Evolutionary conservation across 2,797 vertebrate genomes (phyloP), one percentile per base, ranked within the genome.

Genomic region (Amniataba percoides): DNA sequence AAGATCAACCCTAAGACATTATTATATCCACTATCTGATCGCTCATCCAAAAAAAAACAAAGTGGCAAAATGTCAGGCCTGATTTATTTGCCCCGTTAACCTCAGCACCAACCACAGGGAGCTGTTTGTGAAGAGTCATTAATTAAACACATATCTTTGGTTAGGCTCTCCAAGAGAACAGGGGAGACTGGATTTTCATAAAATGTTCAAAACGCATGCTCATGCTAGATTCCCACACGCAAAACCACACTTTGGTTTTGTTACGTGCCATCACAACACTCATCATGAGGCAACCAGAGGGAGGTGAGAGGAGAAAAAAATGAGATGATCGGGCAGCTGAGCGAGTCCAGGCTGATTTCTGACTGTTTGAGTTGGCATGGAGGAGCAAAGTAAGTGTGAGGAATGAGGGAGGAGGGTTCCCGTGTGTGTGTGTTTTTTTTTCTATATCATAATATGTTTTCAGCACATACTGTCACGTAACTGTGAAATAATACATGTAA

Each of bases 61-160:
- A 68, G 39, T 13, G 45, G 40, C 15, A 19, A 4, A 21, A 49
- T 56, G 19, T 53, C 58, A 63, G 48, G 4, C 9, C 19, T 64
- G 55, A 70, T 77, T 34, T n/a, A 60, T 74, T 59, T 39, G 15
- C 39, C 55, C 45, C n/a, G 68, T 77, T 74, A 61, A 67, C 62
- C 48, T 56, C 19, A 16, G 3, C 68, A 16, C 45, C 15, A 45
- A n/a, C 39, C 3, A 6, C 46, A 16, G 18, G 8, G 39, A 58
- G 16, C 23, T 16, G 57, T 53, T 56, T 39, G 42, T 49, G 11
- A 25, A 8, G 43, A 61, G 57, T 69, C 21, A 48, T 21, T 62
- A 42, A 68, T 72, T 25, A 42, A 63, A 48, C 23, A 56, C 21
- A 55, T 27, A n/a, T 59, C 39, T 21, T 13, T 27, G 16, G 40